A percentile compares a stretch with the other conserved stretches of the same genome.
Evolutionary conservation across 2,888 invertebrate genomes (phyloP).

Genomic region (Nebria salina): DNA sequence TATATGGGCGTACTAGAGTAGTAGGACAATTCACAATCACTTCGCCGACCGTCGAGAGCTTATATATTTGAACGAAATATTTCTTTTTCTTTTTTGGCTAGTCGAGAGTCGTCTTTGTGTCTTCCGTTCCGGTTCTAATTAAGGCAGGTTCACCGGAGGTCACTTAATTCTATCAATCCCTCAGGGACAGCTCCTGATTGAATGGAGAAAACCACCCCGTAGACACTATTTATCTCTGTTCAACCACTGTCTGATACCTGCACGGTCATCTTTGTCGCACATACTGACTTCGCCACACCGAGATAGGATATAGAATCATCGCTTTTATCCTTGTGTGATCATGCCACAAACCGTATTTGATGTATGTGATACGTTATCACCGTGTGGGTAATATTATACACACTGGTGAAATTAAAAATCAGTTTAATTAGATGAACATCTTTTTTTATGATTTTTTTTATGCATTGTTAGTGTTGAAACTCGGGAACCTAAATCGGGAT

Average conservation of each 20-base stretch:
- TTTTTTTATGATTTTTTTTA: neutral
- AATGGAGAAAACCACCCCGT: slow-evolving; percentile 52
- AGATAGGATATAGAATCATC: slow-evolving; percentile 8
- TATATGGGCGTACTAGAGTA: neutral
- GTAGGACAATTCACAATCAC: neutral
- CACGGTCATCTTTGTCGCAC: slow-evolving; percentile 12
- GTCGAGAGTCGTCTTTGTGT: slow-evolving; percentile 34
- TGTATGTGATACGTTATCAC: slow-evolving; percentile 15
- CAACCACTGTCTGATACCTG: slow-evolving; percentile 8
- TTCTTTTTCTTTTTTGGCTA: slow-evolving; percentile 40
- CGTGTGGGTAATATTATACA: slow-evolving; percentile 13
- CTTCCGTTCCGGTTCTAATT: slow-evolving; percentile 46
- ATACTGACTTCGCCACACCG: neutral
- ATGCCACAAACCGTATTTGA: slow-evolving; percentile 10
- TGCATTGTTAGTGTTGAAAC: neutral
- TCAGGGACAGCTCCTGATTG: slow-evolving; percentile 59
- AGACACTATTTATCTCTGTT: neutral
- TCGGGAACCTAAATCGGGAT: neutral
- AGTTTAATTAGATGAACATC: neutral
- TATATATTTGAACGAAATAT: slow-evolving; percentile 43
- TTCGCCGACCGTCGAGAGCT: neutral
- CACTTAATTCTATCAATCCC: slow-evolving; percentile 59
- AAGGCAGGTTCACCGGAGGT: slow-evolving; percentile 54
- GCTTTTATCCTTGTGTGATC: slow-evolving; percentile 15
- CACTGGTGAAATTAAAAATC: neutral